Conservation (phyloP, 2,113 vertebrate genomes). For the Chaetorhynchus papuensis region DNA sequence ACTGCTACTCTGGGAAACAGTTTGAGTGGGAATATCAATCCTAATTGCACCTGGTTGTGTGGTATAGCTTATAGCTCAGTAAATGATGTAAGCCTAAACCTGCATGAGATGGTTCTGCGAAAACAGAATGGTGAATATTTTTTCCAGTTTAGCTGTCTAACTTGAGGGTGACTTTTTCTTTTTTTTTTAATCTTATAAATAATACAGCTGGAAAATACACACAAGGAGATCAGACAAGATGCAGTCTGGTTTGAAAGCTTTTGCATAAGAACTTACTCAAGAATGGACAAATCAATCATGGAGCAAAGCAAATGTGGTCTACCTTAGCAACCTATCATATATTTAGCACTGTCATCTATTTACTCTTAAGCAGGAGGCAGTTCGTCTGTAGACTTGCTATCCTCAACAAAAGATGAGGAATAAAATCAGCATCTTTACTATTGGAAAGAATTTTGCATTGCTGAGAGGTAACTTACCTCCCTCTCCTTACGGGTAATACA, state of each 20-base stretch:
- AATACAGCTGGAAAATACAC: neutral
- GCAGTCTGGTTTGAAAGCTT: neutral
- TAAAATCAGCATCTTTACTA: neutral
- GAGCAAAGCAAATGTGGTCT: neutral
- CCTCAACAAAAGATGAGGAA: neutral
- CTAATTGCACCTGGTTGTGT: neutral
- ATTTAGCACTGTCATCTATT: neutral
- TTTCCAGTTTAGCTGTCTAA: neutral
- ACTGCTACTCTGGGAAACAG: neutral
- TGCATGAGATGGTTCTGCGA: neutral
- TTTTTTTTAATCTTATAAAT: neutral
- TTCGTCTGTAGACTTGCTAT: neutral
- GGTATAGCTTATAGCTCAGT: neutral
- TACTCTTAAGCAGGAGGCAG: neutral
- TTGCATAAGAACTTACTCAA: neutral
- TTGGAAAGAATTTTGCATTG: constrained; percentile 23
- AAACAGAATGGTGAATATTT: neutral
- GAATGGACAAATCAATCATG: neutral
- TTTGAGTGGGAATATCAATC: neutral
- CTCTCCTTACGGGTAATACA: neutral
- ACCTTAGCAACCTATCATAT: neutral
- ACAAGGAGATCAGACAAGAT: neutral
- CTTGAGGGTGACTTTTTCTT: neutral
- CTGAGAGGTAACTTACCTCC: constrained; percentile 22
- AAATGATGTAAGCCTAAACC: neutral